These are phyloP conservation scores for Dasyprocta punctata DNA, from an alignment of 2,113 vertebrate genomes.

Conservation along the genomic window DNA sequence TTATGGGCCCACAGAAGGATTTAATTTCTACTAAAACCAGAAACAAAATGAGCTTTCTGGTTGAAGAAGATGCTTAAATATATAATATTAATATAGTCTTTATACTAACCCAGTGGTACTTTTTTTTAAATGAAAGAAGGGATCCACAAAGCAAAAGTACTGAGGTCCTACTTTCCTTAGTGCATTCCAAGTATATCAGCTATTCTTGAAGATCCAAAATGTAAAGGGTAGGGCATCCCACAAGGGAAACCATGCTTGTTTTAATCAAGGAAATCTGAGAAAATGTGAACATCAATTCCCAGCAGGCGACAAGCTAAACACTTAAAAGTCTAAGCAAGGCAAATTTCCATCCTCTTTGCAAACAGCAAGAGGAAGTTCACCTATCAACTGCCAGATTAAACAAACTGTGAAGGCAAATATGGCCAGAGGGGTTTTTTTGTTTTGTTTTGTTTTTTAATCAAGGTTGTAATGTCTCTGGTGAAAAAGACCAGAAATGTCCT, in stretches of 20 bases:
- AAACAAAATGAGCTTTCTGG: background rate
- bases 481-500: conserved; percentile 75
- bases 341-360: conserved; percentile 74
- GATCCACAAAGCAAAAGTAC: conserved; percentile 9
- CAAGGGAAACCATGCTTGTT: conserved; percentile 45
- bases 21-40: conserved; percentile 43
- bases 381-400: conserved; percentile 77
- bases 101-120: background rate
- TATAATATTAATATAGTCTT: conserved; percentile 3
- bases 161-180: background rate
- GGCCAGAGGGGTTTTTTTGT: conserved; percentile 66
- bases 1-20: background rate
- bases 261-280: conserved; percentile 52
- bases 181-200: background rate
- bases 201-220: conserved; percentile 16
- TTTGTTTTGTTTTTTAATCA: conserved; percentile 30
- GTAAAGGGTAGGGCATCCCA: conserved; percentile 8
- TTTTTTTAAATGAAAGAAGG: background rate
- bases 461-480: conserved; percentile 66
- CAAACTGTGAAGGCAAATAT: conserved; percentile 67
- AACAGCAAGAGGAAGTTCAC: conserved; percentile 73
- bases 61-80: conserved; percentile 31
- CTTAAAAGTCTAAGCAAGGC: conserved; percentile 63
- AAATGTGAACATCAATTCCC: conserved; percentile 52
- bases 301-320: conserved; percentile 54